phyloP scores from a whole-genome alignment of 2,888 invertebrate genomes.

The Eilema sororculum region DNA sequence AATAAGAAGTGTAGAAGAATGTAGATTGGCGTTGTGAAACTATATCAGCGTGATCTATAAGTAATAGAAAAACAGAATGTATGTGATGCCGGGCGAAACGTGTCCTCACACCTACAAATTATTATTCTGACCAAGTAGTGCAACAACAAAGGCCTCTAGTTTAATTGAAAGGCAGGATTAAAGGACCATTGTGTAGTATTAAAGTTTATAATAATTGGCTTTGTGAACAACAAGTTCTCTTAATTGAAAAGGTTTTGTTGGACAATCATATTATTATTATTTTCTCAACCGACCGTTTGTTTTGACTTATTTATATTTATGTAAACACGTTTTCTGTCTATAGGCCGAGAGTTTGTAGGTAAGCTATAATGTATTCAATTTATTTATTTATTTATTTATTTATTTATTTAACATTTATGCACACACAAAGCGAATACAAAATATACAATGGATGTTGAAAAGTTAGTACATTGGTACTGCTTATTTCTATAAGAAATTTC shows the following conservation, averaged over 20 bases:
- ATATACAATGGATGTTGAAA: too few relatives aligned
- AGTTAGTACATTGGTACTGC: too few relatives aligned
- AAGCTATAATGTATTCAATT: too few relatives aligned
- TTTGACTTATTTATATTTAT: neutral
- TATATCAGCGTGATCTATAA: too few relatives aligned
- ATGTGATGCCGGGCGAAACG: neutral
- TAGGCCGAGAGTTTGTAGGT: neutral
- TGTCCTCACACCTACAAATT: neutral
- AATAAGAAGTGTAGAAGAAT: too few relatives aligned
- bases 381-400: too few relatives aligned
- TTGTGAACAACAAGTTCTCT: neutral
- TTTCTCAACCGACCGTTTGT: neutral
- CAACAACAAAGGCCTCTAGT: neutral
- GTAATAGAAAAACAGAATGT: neutral
- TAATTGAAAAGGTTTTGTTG: neutral
- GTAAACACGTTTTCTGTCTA: neutral
- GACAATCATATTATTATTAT: neutral
- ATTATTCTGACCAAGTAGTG: conserved; percentile 4
- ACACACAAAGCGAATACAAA: too few relatives aligned
- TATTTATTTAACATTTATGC: too few relatives aligned
- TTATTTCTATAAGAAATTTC: too few relatives aligned
- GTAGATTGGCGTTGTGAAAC: too few relatives aligned
- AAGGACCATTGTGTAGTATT: conserved; percentile 4
- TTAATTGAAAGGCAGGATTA: conserved; percentile 1
- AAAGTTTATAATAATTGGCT: conserved; percentile 1